Evolutionary conservation across 2,113 vertebrate genomes (phyloP).

Genomic region (Myotis lucifugus): DNA sequence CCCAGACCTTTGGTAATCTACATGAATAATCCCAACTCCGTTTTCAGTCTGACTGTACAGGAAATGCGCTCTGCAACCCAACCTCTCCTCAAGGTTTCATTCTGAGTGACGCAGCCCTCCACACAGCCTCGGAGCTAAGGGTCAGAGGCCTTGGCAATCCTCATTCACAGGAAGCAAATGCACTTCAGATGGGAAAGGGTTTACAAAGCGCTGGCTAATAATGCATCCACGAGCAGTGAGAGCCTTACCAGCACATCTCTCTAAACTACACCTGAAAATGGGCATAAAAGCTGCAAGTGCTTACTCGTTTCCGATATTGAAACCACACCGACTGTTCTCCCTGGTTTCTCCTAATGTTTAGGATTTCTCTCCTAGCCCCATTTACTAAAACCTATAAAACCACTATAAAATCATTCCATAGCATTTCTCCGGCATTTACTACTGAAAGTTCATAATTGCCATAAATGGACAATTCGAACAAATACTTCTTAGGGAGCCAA

Average conservation of each 20-base stretch:
- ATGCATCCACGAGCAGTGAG: not conserved
- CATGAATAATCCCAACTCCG: conserved; percentile 64
- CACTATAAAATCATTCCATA: conserved; percentile 52
- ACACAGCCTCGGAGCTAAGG: conserved; percentile 37
- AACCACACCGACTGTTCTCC: conserved; percentile 3
- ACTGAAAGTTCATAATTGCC: conserved; percentile 59
- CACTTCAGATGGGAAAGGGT: not conserved
- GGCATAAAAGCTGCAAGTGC: conserved; percentile 5
- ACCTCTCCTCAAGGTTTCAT: conserved; percentile 65
- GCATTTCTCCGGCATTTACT: conserved; percentile 45
- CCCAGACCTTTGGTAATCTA: conserved; percentile 66
- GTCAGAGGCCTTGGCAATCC: conserved; percentile 57
- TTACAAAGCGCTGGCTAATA: not conserved
- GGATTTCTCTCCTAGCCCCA: conserved; percentile 40
- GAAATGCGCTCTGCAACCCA: conserved; percentile 72
- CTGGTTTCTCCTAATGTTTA: conserved; percentile 37
- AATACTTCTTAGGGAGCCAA: conserved; percentile 36
- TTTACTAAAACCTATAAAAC: conserved; percentile 46
- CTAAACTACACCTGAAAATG: conserved; percentile 14
- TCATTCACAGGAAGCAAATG: conserved; percentile 55
- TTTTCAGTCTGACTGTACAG: conserved; percentile 67
- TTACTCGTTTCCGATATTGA: not conserved
- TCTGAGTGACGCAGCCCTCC: conserved; percentile 62
- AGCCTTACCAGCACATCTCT: not conserved
- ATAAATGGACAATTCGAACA: conserved; percentile 57